Percentiles rank a stretch among this genome's conserved stretches.
phyloP scores from a whole-genome alignment of 2,888 invertebrate species.

The Camptogramma bilineatum region DNA sequence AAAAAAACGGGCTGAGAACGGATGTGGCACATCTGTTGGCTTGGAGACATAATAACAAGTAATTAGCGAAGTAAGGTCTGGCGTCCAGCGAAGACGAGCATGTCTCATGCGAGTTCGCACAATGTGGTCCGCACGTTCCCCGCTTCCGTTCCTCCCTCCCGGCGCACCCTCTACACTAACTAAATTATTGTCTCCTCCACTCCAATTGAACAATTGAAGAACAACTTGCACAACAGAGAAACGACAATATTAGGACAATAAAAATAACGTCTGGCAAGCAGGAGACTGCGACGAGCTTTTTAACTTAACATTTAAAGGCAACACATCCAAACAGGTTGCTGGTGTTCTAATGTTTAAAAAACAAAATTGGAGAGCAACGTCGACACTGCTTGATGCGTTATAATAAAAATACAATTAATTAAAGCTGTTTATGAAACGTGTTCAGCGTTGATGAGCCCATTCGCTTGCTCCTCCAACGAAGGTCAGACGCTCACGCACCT shows the following conservation, averaged over 20 bases:
- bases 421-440: constrained; percentile 64
- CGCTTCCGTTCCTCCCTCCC: constrained; percentile 61
- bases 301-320: constrained; percentile 48
- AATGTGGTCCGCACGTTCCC: constrained; percentile 79
- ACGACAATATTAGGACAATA: constrained; percentile 37
- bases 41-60: constrained; percentile 79
- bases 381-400: constrained; percentile 47
- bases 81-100: constrained; percentile 53
- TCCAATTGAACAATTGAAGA: constrained; percentile 53
- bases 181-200: constrained; percentile 49
- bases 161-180: constrained; percentile 45
- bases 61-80: constrained; percentile 75
- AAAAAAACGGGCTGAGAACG: constrained; percentile 62
- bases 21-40: constrained; percentile 83
- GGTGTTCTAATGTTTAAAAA: constrained; percentile 46
- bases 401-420: constrained; percentile 58
- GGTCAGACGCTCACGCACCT: constrained; percentile 72
- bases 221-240: constrained; percentile 37
- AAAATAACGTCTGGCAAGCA: constrained; percentile 37
- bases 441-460: constrained; percentile 72
- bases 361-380: constrained; percentile 37
- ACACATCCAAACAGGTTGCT: constrained; percentile 37
- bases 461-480: constrained; percentile 68
- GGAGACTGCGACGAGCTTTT: constrained; percentile 33
- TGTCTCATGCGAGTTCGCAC: constrained; percentile 69